Percentiles rank a stretch among this genome's conserved stretches.
Evolutionary conservation across 1,140 invertebrate species (phyloP).

Genomic region (Drosophila nigrodunni): DNA sequence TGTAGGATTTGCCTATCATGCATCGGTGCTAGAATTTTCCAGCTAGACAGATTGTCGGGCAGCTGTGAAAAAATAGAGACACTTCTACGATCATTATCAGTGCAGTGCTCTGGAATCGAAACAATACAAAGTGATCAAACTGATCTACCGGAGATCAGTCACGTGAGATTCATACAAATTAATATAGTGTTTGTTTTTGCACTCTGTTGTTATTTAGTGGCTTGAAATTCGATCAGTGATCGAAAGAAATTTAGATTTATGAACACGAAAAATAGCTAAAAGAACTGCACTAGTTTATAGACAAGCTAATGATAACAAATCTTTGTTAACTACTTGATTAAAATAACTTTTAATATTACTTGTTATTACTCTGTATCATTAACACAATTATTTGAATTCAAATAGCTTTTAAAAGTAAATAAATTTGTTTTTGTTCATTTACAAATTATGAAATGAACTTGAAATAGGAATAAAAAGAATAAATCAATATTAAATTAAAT

Average conservation of each 20-base stretch:
- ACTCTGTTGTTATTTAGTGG: neutral
- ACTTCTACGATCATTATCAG: neutral
- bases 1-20: conserved; percentile 68
- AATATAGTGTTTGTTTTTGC: neutral
- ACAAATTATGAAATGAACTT: too few species aligned
- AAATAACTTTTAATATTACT: too few species aligned
- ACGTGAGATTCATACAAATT: neutral
- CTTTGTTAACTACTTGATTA: too few species aligned
- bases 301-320: too few species aligned
- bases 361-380: too few species aligned
- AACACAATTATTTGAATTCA: too few species aligned
- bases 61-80: conserved; percentile 7
- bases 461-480: too few species aligned
- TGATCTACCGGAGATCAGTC: conserved; percentile 25
- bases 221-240: neutral
- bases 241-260: neutral
- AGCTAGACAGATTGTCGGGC: conserved; percentile 52
- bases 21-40: conserved; percentile 27
- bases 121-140: conserved; percentile 10
- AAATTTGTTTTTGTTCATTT: too few species aligned
- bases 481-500: too few species aligned
- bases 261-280: neutral
- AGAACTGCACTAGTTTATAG: too few species aligned
- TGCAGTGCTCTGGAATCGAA: neutral
- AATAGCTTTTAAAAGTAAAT: too few species aligned